A percentile compares a stretch with the other conserved stretches of the same genome.
These are phyloP conservation scores for Macrosteles quadrilineatus DNA, from an alignment of 1,140 invertebrate species.

Conservation along the genomic window DNA sequence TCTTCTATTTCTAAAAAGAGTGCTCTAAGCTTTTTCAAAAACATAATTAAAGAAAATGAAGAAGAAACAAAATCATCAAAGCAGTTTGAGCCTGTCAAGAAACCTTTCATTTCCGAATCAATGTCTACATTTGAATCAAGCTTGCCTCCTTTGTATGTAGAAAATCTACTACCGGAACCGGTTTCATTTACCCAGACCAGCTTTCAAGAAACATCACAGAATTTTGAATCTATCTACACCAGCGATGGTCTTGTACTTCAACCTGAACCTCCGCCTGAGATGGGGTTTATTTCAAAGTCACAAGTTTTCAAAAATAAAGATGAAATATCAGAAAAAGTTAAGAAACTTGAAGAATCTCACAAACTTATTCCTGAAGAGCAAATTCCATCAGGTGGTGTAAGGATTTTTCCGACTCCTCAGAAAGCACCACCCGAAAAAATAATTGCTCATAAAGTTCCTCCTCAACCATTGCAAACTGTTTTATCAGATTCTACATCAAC, in stretches of 20 bases:
- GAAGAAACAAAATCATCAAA: conserved; percentile 30
- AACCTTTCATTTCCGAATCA: neutral
- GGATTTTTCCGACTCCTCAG: conserved; percentile 57
- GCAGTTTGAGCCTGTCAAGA: conserved; percentile 18
- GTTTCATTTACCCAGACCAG: neutral
- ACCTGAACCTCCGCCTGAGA: conserved; percentile 72
- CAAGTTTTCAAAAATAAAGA: conserved; percentile 50
- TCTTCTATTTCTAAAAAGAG: conserved; percentile 53
- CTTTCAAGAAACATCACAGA: conserved; percentile 7
- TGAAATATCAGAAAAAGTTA: conserved; percentile 61
- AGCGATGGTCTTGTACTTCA: conserved; percentile 51
- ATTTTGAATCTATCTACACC: conserved; percentile 17
- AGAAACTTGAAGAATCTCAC: conserved; percentile 63
- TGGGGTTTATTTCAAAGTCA: conserved; percentile 62
- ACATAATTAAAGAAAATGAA: conserved; percentile 55
- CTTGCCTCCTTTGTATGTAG: neutral
- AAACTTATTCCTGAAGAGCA: conserved; percentile 58
- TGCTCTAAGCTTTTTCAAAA: conserved; percentile 61
- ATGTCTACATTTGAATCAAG: neutral
- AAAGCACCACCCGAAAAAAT: conserved; percentile 43
- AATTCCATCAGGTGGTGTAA: conserved; percentile 63
- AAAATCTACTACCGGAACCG: neutral
- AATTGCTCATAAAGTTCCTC: neutral
- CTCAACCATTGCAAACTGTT: neutral
- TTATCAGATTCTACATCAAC: neutral